These are phyloP conservation scores for Drosophila kohkoa DNA, from an alignment of 1,140 invertebrate species.

Conservation along the genomic window DNA sequence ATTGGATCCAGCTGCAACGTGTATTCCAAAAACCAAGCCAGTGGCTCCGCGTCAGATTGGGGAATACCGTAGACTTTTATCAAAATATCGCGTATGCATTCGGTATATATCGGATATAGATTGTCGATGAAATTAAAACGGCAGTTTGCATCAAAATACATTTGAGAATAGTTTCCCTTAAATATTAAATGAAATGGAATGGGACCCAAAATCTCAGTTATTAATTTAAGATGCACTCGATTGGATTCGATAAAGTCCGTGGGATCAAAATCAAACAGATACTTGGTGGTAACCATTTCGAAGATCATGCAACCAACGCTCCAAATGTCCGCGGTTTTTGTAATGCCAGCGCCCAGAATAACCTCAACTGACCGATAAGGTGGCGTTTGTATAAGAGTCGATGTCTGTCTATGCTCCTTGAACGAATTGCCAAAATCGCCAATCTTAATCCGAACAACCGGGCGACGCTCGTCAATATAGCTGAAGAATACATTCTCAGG, in stretches of 20 bases:
- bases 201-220: slow-evolving; percentile 97
- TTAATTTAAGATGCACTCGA: slow-evolving; percentile 75
- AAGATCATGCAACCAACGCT: slow-evolving; percentile 99
- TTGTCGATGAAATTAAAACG: slow-evolving; percentile 93
- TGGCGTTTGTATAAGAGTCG: slow-evolving; percentile 96
- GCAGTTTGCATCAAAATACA: background rate
- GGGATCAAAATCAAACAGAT: slow-evolving; percentile 97
- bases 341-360: slow-evolving; percentile 95
- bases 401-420: slow-evolving; percentile 80
- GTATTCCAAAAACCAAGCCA: slow-evolving; percentile 95
- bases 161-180: background rate
- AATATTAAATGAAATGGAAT: slow-evolving; percentile 94
- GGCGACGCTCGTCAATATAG: slow-evolving; percentile 59
- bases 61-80: slow-evolving; percentile 97
- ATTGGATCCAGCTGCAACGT: slow-evolving; percentile 97
- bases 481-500: slow-evolving; percentile 96
- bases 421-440: slow-evolving; percentile 98
- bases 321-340: slow-evolving; percentile 98
- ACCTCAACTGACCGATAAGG: slow-evolving; percentile 98
- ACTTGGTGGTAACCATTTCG: slow-evolving; percentile 98
- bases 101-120: slow-evolving; percentile 96
- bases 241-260: background rate
- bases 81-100: slow-evolving; percentile 94
- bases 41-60: slow-evolving; percentile 91
- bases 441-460: slow-evolving; percentile 95